Evolutionary conservation across 2,113 vertebrate genomes (phyloP).

Genomic region (Penelope pileata): DNA sequence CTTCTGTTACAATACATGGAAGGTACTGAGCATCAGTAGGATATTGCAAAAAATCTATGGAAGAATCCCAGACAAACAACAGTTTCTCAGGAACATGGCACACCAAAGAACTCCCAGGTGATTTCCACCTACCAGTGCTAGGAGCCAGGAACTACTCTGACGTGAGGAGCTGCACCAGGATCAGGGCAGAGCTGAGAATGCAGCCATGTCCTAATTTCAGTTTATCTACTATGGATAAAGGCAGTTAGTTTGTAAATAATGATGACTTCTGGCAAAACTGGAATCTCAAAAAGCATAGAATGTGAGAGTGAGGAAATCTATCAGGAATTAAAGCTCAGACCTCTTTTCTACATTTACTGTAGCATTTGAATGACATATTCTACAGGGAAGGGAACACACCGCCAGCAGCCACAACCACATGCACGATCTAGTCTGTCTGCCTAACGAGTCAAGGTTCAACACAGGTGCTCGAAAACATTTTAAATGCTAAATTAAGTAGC

Average conservation of each 20-base stretch:
- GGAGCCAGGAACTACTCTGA: neutral
- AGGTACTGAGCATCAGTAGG: neutral
- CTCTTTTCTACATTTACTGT: neutral
- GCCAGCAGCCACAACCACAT: neutral
- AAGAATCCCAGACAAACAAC: neutral
- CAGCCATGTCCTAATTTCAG: neutral
- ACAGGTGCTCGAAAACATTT: neutral
- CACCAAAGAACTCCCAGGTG: neutral
- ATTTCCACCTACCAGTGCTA: neutral
- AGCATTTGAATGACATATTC: neutral
- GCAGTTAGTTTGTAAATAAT: neutral
- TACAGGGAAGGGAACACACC: neutral
- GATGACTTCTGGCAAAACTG: neutral
- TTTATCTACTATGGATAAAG: neutral
- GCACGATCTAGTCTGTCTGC: neutral
- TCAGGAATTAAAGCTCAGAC: neutral
- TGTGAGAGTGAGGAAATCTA: neutral
- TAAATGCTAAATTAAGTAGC: neutral
- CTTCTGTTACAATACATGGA: neutral
- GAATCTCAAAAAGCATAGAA: neutral
- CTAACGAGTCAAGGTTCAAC: neutral
- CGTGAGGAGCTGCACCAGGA: fast-evolving
- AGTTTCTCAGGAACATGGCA: neutral
- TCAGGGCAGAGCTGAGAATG: neutral
- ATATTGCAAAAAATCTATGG: neutral